Percentiles rank a stretch among this genome's conserved stretches.
Conservation (phyloP, 2,888 invertebrate genomes). For the Metellina segmentata region DNA sequence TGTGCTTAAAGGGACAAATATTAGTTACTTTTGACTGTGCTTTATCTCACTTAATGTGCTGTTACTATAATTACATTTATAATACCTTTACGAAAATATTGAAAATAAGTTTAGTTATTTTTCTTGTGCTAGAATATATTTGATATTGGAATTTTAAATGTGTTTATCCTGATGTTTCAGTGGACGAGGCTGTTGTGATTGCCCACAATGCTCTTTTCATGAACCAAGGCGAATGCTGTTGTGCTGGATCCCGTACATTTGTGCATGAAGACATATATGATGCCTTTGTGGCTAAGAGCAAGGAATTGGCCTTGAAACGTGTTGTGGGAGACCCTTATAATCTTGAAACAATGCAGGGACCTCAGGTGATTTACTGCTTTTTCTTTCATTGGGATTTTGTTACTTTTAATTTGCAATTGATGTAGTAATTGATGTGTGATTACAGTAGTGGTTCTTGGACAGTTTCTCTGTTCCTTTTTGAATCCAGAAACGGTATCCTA, state of each 20-base stretch:
- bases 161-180: conserved; percentile 62
- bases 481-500: no score
- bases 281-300: conserved; percentile 81
- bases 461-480: no score
- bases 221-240: conserved; percentile 82
- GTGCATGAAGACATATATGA: conserved; percentile 82
- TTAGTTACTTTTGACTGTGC: no score
- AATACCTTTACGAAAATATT: not conserved
- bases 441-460: no score
- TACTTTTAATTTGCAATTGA: no score
- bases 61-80: not conserved
- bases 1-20: no score
- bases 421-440: no score
- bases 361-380: conserved; percentile 75
- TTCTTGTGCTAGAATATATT: no score
- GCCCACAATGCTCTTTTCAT: conserved; percentile 80
- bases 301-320: conserved; percentile 77
- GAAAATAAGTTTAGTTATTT: no score
- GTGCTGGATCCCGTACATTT: conserved; percentile 81
- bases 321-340: conserved; percentile 80
- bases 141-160: no score
- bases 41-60: no score
- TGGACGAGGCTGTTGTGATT: conserved; percentile 79
- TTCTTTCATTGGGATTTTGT: no score
- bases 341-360: conserved; percentile 79